Base-by-base conservation (phyloP, 2,113 vertebrate genomes). In the Calonectris borealis region DNA sequence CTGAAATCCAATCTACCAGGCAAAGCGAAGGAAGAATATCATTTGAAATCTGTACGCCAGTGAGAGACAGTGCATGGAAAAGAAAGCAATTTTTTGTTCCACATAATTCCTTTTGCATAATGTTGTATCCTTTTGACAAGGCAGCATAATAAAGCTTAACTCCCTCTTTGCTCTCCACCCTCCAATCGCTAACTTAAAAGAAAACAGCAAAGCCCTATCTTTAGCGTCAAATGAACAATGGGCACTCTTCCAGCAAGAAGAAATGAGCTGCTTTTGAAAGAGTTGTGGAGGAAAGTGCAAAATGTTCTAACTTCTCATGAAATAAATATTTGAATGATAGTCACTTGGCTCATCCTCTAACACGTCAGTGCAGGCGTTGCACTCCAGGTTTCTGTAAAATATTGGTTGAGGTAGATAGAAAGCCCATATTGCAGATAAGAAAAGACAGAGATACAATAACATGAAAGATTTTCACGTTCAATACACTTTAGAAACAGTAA, bases 141-240 rank as follows among this genome's bases (percentile, higher is more conserved):
- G 91, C 94, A 95, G 72, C 77, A 94, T 95, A 98, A 97, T 97
- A 95, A 97, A 96, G 84, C 88, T 96, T 91, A 97, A 96, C 96
- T 97, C 92, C 64, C 42, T 58, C 70, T 91, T 79, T 91, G 86
- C 78, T 95, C 61, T 88, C 88, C 77, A 84, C 73, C 75, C 92
- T 96, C 96, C 97, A 96, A 94, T 96, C 19, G 16, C 94, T 91
- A 94, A 97, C 96, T 97, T 97, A 95, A 97, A 96, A 97, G 95
- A 97, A 97, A 97, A 96, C 92, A 97, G 94, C 86, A 96, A 98
- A 97, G 96, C 94, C 96, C 97, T 97, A 91, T 98, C 97, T 98
- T 98, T 94, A 98, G 92, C 20, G 48, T 97, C 97, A 98, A 94
- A 94, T n/a, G 97, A 98, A 98, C 96, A 98, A 98, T 91, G 95